Base-by-base conservation (phyloP, 2,888 invertebrate species). In the Acleris literana region DNA sequence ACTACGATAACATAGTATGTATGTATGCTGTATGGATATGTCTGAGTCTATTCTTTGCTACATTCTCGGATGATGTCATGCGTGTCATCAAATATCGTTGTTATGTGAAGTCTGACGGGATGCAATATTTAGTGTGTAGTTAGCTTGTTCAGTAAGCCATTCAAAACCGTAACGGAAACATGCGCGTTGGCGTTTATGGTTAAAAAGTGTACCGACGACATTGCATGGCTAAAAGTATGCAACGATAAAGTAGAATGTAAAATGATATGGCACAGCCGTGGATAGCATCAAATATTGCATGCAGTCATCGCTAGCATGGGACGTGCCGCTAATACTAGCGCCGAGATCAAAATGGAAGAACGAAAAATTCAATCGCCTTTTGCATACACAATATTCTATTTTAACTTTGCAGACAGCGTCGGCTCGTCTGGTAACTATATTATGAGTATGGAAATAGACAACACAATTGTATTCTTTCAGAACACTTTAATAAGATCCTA, bases 211-310 rank as follows among this genome's bases (percentile, higher is more conserved):
- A 63, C 33, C 57, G 62, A 54, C 49, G 51, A 70, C 57, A 60
- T 65, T 68, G 64, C 56, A 65, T 60, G 44, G 49, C 63, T 63
- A 53, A 43, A 83, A 81, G 78, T 82, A 84, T 83, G 83, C 81
- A 84, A 85, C 81, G 81, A 82, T 76, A 78, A 80, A 81, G 81
- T 80, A 80, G 73, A 83, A 81, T 81, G 76, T 81, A 74, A 77
- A 83, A 84, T 76, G 74, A 86, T 80, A 81, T 78, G 84, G 84
- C 87, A 83, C 85, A 84, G 88, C 82, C 75, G 76, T 86, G 84
- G 77, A 77, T 81, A 92, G 92, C 92, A 80, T 90, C 92, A 92
- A 92, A 92, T 92, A 92, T 92, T 92, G 92, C 92, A 92, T 92
- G 92, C 92, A 90, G 92, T 92, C 92, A 92, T 90, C 85, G 76